These are phyloP conservation scores for Apistogramma diplotaenia DNA, from an alignment of 2,113 vertebrate species.

Conservation along the genomic window DNA sequence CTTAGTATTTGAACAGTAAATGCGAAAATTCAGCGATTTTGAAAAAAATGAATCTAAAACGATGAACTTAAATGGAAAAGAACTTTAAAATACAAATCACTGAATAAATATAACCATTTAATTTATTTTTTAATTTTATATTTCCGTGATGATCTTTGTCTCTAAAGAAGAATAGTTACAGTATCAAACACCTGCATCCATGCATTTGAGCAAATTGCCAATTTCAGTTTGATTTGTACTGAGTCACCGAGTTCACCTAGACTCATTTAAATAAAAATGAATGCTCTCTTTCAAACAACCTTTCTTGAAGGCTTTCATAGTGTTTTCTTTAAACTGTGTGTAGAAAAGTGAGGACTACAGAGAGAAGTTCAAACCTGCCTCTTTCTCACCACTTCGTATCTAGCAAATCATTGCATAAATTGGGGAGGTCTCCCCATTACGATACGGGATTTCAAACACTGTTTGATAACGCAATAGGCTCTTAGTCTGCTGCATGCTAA, in stretches of 20 bases:
- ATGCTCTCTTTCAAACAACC: not conserved
- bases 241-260: not conserved
- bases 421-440: not conserved
- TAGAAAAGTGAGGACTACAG: not conserved
- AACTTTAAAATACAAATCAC: no score
- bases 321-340: not conserved
- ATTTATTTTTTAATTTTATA: no score
- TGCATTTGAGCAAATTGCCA: not conserved
- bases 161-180: not conserved
- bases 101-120: no score
- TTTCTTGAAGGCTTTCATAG: not conserved
- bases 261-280: not conserved
- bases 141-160: no score
- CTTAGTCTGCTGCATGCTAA: not conserved
- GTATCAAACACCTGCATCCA: not conserved
- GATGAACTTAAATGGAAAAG: no score
- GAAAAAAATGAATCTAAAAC: no score
- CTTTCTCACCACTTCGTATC: not conserved
- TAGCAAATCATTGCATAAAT: not conserved
- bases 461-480: not conserved
- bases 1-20: no score
- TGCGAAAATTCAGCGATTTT: no score
- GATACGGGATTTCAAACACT: not conserved
- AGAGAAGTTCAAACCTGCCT: not conserved
- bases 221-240: not conserved